phyloP scores from a whole-genome alignment of 1,140 invertebrate species.

The Anastatus disparis region DNA sequence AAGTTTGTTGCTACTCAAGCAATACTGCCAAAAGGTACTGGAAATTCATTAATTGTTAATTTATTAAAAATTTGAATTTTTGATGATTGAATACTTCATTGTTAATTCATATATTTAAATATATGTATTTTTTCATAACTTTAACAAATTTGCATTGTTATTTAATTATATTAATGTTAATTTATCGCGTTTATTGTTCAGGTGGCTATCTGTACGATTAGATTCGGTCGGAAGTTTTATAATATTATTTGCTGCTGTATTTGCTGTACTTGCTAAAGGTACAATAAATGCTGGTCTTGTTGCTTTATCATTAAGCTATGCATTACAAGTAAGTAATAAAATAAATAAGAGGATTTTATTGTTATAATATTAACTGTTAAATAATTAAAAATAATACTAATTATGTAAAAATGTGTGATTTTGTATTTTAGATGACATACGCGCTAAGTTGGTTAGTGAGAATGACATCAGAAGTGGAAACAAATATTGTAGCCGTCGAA shows the following conservation, averaged over 20 bases:
- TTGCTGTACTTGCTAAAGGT: conserved; percentile 83
- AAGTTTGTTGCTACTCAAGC: conserved; percentile 88
- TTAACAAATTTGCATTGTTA: too few species aligned
- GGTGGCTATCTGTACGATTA: conserved; percentile 90
- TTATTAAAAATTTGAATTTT: too few species aligned
- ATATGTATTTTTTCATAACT: too few species aligned
- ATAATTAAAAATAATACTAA: background rate
- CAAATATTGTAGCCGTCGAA: conserved; percentile 73
- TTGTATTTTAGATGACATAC: conserved; percentile 81
- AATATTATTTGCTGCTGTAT: conserved; percentile 88
- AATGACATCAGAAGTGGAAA: conserved; percentile 74
- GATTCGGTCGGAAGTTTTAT: conserved; percentile 94
- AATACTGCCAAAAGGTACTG: conserved; percentile 86
- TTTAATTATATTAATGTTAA: conserved; percentile 23
- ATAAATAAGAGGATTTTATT: background rate
- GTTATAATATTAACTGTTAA: background rate
- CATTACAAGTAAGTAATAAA: conserved; percentile 77
- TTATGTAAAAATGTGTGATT: background rate
- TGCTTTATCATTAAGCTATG: conserved; percentile 90
- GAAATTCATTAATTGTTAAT: too few species aligned
- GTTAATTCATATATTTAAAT: too few species aligned
- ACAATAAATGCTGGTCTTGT: conserved; percentile 81
- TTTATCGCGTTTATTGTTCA: too few species aligned
- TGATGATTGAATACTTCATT: too few species aligned
- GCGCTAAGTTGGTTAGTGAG: conserved; percentile 94